Percentiles rank a stretch among this genome's conserved stretches.
Conservation (phyloP, 2,888 invertebrate genomes). For the Phrixothrix hirtus region DNA sequence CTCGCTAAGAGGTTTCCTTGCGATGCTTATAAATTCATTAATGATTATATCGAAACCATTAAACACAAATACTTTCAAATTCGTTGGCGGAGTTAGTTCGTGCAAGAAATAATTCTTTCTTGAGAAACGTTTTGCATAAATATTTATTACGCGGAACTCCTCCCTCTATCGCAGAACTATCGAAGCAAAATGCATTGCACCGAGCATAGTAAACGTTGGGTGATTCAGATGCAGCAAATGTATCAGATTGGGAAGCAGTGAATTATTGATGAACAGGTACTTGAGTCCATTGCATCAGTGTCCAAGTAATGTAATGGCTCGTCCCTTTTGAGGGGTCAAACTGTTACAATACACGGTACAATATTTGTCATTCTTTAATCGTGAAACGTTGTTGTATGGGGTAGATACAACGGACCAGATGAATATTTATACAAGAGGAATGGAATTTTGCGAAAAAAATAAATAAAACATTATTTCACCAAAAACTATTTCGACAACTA, state of each 20-base stretch:
- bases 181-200: conserved; percentile 17
- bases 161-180: conserved; percentile 9
- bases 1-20: no score
- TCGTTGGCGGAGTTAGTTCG: no score
- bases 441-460: no score
- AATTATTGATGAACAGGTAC: conserved; percentile 56
- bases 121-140: conserved; percentile 15
- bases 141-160: conserved; percentile 20
- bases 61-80: no score
- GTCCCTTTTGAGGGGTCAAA: conserved; percentile 38
- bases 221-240: conserved; percentile 52
- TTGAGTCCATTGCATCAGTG: conserved; percentile 47
- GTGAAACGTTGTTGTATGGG: conserved; percentile 33
- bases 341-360: conserved; percentile 44
- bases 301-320: conserved; percentile 43
- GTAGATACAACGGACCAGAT: conserved; percentile 15
- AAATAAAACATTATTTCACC: background rate
- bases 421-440: no score
- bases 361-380: conserved; percentile 50
- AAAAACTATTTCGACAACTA: background rate
- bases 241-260: conserved; percentile 50
- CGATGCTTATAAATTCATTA: no score
- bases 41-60: no score
- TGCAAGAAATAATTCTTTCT: no score
- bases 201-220: conserved; percentile 27